Percentiles rank a stretch among this genome's conserved stretches.
phyloP scores from a whole-genome alignment of 2,113 vertebrate species.

The Ariopsis seemanni region DNA sequence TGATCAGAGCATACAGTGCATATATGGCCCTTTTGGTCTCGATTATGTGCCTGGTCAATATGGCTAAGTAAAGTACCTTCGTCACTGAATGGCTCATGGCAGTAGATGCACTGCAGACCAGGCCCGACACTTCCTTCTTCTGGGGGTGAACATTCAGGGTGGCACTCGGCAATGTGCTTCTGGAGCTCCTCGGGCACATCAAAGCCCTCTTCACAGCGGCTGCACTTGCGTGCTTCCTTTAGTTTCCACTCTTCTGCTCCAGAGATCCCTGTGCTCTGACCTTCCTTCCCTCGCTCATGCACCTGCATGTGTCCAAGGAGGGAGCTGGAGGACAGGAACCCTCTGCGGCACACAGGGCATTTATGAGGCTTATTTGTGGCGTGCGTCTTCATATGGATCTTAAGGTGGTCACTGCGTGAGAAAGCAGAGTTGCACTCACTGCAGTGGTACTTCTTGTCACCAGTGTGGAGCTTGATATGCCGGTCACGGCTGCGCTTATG shows the following conservation, averaged over 20 bases:
- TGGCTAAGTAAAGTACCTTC: conserved; percentile 89
- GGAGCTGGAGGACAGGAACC: conserved; percentile 93
- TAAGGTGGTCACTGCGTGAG: conserved; percentile 96
- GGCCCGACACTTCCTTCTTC: conserved; percentile 86
- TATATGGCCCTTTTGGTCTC: conserved; percentile 85
- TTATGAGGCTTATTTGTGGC: conserved; percentile 98
- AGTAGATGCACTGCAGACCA: conserved; percentile 92
- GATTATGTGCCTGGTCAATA: conserved; percentile 88
- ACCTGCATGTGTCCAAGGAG: conserved; percentile 99
- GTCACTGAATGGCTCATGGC: conserved; percentile 93
- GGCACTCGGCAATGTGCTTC: conserved; percentile 94
- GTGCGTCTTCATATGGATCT: conserved; percentile 99
- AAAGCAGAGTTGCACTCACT: conserved; percentile 95
- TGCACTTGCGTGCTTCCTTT: conserved; percentile 96
- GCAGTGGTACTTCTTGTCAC: conserved; percentile 98
- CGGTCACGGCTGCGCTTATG: conserved; percentile 97
- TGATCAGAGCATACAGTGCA: conserved; percentile 93
- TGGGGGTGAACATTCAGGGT: conserved; percentile 92
- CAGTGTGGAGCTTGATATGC: conserved; percentile 96
- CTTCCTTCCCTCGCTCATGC: conserved; percentile 90
- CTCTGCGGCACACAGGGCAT: conserved; percentile 95
- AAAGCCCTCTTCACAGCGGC: conserved; percentile 96
- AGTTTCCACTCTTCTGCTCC: conserved; percentile 90
- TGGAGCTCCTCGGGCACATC: conserved; percentile 96
- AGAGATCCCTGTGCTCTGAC: conserved; percentile 80